Conservation (phyloP, 2,888 invertebrate species). For the Rhamnusium bicolor region DNA sequence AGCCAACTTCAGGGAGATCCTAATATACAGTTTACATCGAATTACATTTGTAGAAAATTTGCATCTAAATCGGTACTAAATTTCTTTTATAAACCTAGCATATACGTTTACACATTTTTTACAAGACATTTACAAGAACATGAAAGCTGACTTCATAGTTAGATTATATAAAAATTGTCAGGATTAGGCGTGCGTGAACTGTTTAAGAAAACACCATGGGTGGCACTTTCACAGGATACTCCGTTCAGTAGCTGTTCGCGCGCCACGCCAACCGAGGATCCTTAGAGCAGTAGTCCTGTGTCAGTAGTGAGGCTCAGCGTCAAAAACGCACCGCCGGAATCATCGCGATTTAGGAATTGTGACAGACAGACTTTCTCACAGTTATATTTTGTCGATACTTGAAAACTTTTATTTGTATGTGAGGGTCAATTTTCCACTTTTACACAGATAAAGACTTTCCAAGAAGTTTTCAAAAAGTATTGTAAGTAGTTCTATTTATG, state of each 20-base stretch:
- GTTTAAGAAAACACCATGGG: not conserved
- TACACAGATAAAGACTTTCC: not conserved
- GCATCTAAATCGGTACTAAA: too few species aligned
- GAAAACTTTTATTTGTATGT: not conserved
- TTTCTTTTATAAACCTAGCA: too few species aligned
- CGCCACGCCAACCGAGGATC: conserved; percentile 14
- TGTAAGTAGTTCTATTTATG: not conserved
- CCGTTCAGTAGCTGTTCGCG: conserved; percentile 23
- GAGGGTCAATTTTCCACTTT: not conserved
- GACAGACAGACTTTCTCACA: not conserved
- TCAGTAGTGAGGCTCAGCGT: not conserved
- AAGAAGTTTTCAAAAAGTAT: not conserved
- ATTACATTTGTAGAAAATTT: too few species aligned
- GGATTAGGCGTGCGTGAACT: conserved; percentile 27
- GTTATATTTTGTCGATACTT: too few species aligned
- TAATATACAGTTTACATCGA: too few species aligned
- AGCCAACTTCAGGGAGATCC: too few species aligned
- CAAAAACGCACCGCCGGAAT: not conserved
- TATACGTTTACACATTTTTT: too few species aligned
- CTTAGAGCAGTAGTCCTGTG: conserved; percentile 10
- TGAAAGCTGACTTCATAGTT: too few species aligned
- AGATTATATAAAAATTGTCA: conserved; percentile 3
- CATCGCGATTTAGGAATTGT: not conserved
- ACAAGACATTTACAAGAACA: too few species aligned
- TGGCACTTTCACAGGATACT: not conserved